Base-by-base conservation (phyloP, 53 echinoderm and acorn worm genomes). In the Stichopus horrens region DNA sequence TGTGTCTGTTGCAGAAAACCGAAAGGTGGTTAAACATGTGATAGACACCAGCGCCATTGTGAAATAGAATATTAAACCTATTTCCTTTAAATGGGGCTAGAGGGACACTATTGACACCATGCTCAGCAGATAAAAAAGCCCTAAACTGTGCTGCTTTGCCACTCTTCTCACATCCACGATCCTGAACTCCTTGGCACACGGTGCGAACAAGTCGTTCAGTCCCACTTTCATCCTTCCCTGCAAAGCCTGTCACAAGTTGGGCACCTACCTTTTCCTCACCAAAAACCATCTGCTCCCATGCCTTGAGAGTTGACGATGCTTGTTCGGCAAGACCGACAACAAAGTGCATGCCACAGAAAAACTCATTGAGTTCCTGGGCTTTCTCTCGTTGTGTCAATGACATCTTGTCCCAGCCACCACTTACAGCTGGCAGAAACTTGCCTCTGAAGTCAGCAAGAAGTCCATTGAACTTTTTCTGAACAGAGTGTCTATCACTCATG, bases 311-410 rank as follows among this genome's bases (percentile, higher is more conserved):
- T 0, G 8, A 77, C 8, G 7, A 58, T 11, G 92, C 90, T 65
- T 92, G 92, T 21, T 92, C 83, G 0, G 90, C 92, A 23, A 92
- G 53, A 0, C 92, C 92, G 67, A 92, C 92, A 21, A 92, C 54
- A 74, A 90, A 92, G 88, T 92, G 92, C 79, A 92, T 79, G 0
- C 92, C 92, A 74, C 92, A 92, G 18, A 92, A 92, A 78, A 90
- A 91, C 23, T 88, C 58, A 57, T 92, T 90, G n/a, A 90, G 23
- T 71, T 57, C 55, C 23, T 9, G 13, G 13, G 58, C 83, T 23
- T 60, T 83, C 19, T 21, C 54, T 76, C 53, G 7, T 52, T 90
- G 87, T 16, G 58, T 21, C 21, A 23, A 16, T 23, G 21, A 58
- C 21, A 88, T 77, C 9, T 8, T 67, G 68, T 21, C 60, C 88